These are phyloP conservation scores for Daboia siamensis DNA, from an alignment of 2,113 vertebrate genomes.

Conservation along the genomic window DNA sequence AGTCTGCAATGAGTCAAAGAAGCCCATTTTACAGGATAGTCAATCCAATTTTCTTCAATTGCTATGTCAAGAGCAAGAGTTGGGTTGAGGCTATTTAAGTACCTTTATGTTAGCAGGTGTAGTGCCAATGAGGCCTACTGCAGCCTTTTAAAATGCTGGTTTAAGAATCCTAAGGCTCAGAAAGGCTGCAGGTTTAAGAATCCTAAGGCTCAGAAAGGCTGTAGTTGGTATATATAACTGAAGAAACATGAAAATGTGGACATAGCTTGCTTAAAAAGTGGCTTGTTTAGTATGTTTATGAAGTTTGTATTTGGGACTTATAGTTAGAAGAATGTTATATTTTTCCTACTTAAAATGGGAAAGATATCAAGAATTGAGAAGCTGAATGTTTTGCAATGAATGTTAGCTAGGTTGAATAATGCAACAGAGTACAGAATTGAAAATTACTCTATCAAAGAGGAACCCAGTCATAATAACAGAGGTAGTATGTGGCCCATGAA, in stretches of 20 bases:
- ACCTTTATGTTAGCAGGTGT: background rate
- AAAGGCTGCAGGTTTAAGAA: background rate
- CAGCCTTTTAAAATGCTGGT: background rate
- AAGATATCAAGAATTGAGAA: background rate
- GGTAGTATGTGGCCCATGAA: background rate
- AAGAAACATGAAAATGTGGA: background rate
- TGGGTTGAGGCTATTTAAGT: background rate
- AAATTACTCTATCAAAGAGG: background rate
- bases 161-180: background rate
- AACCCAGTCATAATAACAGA: background rate
- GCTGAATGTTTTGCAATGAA: background rate
- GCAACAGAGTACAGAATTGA: background rate
- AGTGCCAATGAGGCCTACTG: background rate
- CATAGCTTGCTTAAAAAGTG: background rate
- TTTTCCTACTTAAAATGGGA: background rate
- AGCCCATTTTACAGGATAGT: background rate
- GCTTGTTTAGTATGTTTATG: background rate
- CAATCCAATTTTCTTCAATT: background rate
- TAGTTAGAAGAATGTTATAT: background rate
- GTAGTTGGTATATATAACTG: background rate
- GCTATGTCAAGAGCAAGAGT: background rate
- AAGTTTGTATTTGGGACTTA: background rate
- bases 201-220: background rate
- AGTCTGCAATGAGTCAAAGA: background rate
- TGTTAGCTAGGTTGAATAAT: background rate